Evolutionary conservation across 2,113 vertebrate genomes (phyloP).

Genomic region (Carettochelys insculpta): DNA sequence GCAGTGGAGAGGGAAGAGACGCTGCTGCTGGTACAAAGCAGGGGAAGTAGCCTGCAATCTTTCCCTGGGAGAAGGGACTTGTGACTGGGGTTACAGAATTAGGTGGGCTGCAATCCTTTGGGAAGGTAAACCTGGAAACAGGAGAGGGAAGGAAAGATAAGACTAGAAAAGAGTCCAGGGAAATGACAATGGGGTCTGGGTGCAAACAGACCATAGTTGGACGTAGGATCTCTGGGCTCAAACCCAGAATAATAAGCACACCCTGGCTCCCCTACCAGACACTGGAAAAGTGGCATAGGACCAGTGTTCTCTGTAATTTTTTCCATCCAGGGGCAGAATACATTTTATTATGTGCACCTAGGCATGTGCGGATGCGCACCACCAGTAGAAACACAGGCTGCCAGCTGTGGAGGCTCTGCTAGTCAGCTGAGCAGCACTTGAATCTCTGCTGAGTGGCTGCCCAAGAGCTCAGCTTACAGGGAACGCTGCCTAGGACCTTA

Average conservation of each 20-base stretch:
- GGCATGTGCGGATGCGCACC: too few species aligned
- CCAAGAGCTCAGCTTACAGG: too few species aligned
- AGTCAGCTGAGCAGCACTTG: too few species aligned
- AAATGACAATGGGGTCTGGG: neutral
- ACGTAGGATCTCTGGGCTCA: neutral
- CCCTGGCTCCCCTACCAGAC: neutral
- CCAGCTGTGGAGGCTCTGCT: too few species aligned
- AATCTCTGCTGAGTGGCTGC: too few species aligned
- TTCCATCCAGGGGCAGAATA: too few species aligned
- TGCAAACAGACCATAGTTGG: neutral
- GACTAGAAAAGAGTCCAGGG: neutral
- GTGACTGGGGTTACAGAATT: neutral
- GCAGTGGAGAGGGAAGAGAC: neutral
- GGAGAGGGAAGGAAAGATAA: too few species aligned
- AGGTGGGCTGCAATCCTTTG: neutral
- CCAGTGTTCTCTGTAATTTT: too few species aligned
- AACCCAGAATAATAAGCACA: neutral
- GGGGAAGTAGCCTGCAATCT: neutral
- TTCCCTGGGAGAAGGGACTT: neutral
- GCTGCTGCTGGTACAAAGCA: neutral
- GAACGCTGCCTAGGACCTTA: too few species aligned
- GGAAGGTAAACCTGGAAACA: neutral
- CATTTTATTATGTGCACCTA: too few species aligned
- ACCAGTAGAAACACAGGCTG: too few species aligned
- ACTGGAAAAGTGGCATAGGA: neutral